Evolutionary conservation across 1,140 invertebrate genomes (phyloP).

Genomic region (Subanguina moxae): DNA sequence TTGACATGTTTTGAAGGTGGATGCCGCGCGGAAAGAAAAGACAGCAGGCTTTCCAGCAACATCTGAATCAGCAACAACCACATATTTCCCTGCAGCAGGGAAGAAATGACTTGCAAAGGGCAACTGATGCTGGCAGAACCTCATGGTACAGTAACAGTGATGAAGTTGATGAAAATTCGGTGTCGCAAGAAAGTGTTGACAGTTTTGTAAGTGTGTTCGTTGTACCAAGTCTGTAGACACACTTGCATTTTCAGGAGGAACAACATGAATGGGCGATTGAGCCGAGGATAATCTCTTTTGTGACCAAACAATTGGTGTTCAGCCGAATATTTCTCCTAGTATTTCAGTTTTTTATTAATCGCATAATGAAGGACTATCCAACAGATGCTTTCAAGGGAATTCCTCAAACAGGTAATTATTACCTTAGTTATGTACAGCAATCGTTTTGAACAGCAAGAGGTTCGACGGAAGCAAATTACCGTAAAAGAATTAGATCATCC

Average conservation of each 20-base stretch:
- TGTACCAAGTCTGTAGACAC: not conserved
- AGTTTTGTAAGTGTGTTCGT: constrained; percentile 4
- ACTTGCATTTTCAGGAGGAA: not conserved
- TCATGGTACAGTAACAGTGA: not conserved
- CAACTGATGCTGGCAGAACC: not conserved
- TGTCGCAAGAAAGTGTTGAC: not conserved
- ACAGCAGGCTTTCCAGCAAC: too few relatives aligned
- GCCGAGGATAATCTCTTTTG: constrained; percentile 2
- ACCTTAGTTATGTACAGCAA: not conserved
- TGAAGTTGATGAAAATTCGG: not conserved
- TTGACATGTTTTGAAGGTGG: too few relatives aligned
- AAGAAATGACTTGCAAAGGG: not conserved
- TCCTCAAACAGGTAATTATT: constrained; percentile 9
- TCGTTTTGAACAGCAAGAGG: too few relatives aligned
- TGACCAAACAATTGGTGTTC: constrained; percentile 33
- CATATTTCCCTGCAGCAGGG: too few relatives aligned
- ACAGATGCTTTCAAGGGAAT: constrained; percentile 50
- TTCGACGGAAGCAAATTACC: too few relatives aligned
- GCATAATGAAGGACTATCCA: constrained; percentile 33
- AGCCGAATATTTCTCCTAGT: constrained; percentile 33
- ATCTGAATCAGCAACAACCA: too few relatives aligned
- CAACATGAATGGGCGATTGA: not conserved
- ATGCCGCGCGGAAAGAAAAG: too few relatives aligned
- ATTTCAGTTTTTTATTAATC: constrained; percentile 42
- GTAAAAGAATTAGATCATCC: too few relatives aligned